Percentiles rank a stretch among this genome's conserved stretches.
Evolutionary conservation across 2,113 vertebrate species (phyloP).

Genomic region (Cardinalis cardinalis): DNA sequence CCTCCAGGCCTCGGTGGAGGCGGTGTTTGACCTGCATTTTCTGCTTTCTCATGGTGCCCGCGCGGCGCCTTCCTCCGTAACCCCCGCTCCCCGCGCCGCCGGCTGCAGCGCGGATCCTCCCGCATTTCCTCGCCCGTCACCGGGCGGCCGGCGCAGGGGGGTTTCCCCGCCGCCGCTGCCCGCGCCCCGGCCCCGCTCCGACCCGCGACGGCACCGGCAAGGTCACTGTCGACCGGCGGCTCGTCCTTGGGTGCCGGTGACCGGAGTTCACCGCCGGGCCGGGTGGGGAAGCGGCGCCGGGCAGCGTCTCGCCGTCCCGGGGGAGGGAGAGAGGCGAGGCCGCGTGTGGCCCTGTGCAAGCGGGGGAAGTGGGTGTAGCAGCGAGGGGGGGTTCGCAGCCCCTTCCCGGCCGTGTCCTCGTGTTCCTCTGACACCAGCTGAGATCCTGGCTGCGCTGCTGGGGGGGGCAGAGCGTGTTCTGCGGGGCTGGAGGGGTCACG

Average conservation of each 20-base stretch:
- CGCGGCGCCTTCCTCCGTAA: conserved; percentile 52
- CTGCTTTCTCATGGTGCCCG: conserved; percentile 79
- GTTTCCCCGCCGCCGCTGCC: background rate
- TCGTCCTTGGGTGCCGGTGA: conserved; percentile 47
- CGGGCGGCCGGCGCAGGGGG: background rate
- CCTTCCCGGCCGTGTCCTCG: background rate
- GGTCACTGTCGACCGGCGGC: conserved; percentile 43
- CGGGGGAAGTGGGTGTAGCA: background rate
- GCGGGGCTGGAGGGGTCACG: background rate
- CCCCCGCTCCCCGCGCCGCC: conserved; percentile 13
- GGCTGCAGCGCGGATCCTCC: conserved; percentile 41
- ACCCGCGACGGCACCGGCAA: conserved; percentile 44
- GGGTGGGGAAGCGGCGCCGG: background rate
- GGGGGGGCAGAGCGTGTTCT: background rate
- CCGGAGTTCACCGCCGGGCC: conserved; percentile 8
- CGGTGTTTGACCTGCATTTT: conserved; percentile 75
- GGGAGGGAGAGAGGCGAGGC: background rate
- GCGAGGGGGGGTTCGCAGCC: background rate
- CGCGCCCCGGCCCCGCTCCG: background rate
- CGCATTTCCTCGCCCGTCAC: background rate
- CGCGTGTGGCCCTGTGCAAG: background rate
- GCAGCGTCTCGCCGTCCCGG: background rate
- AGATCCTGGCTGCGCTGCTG: background rate
- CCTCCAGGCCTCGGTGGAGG: conserved; percentile 39
- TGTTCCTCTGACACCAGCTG: background rate